Base-by-base conservation (phyloP, 1,140 invertebrate genomes). In the Lepidurus packardi region DNA sequence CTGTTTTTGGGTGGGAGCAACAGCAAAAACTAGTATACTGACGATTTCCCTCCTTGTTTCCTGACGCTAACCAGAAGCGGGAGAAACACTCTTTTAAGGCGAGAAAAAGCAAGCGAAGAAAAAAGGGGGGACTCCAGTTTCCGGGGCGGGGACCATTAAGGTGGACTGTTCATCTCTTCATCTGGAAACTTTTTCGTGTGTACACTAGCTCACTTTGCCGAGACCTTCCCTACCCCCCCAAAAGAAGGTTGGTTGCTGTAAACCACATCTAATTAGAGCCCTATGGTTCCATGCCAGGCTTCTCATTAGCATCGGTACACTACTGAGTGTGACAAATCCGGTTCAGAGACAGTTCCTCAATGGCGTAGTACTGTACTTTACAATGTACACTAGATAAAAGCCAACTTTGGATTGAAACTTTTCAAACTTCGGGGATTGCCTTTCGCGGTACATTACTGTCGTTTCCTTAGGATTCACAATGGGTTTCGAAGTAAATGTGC, bases 81-180 rank as follows among this genome's bases (percentile, higher is more conserved):
- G 16, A 65, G 21, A 16, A 13, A n/a, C 16, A 65, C 21, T 65
- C 53, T 65, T 65, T 65, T 65, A 65, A 65, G 53, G 53, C 53
- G 53, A 65, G 53, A 65, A 65, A 65, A 65, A 65, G 53, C 53
- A 65, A 65, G 53, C 53, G 34, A 34, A 65, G 53, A 65, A 65
- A 21, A 21, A 65, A 13, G 53, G 16, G 16, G 53, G 21, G 16
- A 65, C 53, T 4, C 53, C 16, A 9, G 53, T 65, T 65, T 65
- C 53, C 53, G 53, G 53, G 53, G 53, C 53, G 53, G 53, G 53
- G 53, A 65, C 21, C 53, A 65, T 65, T 65, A 65, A 65, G 21
- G 53, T 65, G 53, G 53, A 65, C 53, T 65, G 53, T 65, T 65
- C 53, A 65, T 65, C 53, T 65, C 45, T 47, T 21, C 34, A 34